Evolutionary conservation across 2,797 vertebrate genomes (phyloP), one percentile per base, ranked within the genome.

Genomic region (Enteromius mattozi): DNA sequence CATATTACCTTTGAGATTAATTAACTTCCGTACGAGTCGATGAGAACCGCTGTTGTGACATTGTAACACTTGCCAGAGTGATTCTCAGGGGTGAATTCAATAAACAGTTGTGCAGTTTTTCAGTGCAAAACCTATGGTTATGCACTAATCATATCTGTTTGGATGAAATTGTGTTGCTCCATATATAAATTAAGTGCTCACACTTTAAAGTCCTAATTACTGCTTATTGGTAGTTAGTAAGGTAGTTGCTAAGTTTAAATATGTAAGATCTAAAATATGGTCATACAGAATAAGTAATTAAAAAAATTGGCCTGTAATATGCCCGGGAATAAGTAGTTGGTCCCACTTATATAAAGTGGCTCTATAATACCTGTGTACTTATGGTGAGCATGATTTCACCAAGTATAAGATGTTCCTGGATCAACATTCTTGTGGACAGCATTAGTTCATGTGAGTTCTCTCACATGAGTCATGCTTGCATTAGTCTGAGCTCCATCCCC

Each of bases 1-100:
- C 65, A 69, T 42, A n/a, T 77, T 84, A 70, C 74, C 82, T 61
- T 71, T 69, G 72, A 75, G 79, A 80, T 84, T 84, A 77, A 81
- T 74, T 80, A 79, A 84, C 61, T 77, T 72, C 65, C 47, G 51
- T 35, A 27, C 35, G 35, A 66, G 61, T 54, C 45, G 33, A 74
- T 42, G 69, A 75, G 70, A 82, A 33, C 75, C 47, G 71, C n/a
- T 74, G 70, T 75, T 75, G 56, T 82, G 70, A 66, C 81, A 65
- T 51, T 27, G 59, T 14, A 75, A 65, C 45, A 75, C 59, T 75
- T 75, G 59, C 56, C 30, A 66, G 45, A 51, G 45, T 51, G 71
- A 66, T 51, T 82, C 71, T 51, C 30, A 51, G 61, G 61, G 19
- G 72, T 24, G 70, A 75, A 24, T 40, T 63, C n/a, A 35, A 10